These are phyloP conservation scores for Heteromurus nitidus DNA, from an alignment of 2,888 invertebrate genomes.

Conservation along the genomic window DNA sequence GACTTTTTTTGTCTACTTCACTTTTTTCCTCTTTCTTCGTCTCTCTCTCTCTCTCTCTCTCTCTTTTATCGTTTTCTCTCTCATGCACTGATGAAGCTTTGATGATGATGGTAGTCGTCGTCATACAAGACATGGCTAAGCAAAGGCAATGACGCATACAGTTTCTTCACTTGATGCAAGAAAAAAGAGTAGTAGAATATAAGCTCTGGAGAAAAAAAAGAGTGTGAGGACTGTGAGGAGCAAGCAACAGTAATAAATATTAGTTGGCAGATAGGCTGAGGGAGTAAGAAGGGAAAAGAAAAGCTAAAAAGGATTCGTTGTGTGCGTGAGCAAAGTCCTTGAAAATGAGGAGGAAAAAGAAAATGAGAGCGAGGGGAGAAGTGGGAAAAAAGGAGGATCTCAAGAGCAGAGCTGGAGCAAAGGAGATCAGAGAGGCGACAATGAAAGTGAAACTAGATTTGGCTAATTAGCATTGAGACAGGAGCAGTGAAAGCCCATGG, in stretches of 20 bases:
- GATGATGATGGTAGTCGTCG: constrained; percentile 42
- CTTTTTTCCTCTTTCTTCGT: constrained; percentile 21
- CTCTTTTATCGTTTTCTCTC: constrained; percentile 28
- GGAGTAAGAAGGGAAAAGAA: no score
- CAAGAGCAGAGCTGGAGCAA: constrained; percentile 34
- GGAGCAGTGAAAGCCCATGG: constrained; percentile 45
- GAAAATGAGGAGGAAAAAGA: constrained; percentile 48
- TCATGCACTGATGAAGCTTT: constrained; percentile 50
- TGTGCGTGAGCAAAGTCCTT: constrained; percentile 34
- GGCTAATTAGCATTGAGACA: constrained; percentile 65
- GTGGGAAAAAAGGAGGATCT: constrained; percentile 30
- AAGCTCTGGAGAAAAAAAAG: no score
- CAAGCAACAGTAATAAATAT: constrained; percentile 9
- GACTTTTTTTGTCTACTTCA: constrained; percentile 22
- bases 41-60: constrained; percentile 15
- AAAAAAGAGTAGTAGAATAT: no score
- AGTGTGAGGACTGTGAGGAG: neutral
- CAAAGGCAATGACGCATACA: constrained; percentile 51
- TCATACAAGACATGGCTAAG: no score
- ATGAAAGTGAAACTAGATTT: constrained; percentile 67
- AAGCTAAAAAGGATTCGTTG: constrained; percentile 9
- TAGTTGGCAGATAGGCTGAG: no score
- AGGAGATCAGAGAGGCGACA: constrained; percentile 61
- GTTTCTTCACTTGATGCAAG: constrained; percentile 14
- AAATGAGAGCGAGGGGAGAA: constrained; percentile 1